Evolutionary conservation across 2,888 invertebrate species (phyloP).

Genomic region (Nemoura dubitans): DNA sequence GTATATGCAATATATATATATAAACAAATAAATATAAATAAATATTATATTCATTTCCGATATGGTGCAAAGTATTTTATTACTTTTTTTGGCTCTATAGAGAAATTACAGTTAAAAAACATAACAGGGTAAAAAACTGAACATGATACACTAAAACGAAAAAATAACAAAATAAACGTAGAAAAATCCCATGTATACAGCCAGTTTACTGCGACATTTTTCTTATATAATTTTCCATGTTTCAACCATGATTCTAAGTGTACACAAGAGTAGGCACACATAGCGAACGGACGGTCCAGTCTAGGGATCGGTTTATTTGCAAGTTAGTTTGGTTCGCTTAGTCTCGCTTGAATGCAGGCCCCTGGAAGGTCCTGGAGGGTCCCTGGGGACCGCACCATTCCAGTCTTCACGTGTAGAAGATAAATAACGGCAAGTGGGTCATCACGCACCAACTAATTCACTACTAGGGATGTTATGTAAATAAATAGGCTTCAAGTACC

Average conservation of each 20-base stretch:
- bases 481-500: not conserved
- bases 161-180: too few species aligned
- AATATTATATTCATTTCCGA: too few species aligned
- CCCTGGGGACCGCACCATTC: not conserved
- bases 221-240: not conserved
- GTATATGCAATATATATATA: too few species aligned
- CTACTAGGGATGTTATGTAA: not conserved
- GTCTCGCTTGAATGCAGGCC: not conserved
- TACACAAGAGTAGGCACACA: not conserved
- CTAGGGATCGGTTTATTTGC: not conserved
- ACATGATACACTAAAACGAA: too few species aligned
- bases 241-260: not conserved
- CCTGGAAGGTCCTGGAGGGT: not conserved
- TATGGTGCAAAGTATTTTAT: too few species aligned
- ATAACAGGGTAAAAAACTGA: too few species aligned
- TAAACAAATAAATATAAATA: too few species aligned
- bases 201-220: not conserved
- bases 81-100: too few species aligned
- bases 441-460: constrained; percentile 7
- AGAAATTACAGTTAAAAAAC: too few species aligned
- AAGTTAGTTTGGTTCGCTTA: not conserved
- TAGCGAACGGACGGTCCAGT: not conserved
- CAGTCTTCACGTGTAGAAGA: not conserved
- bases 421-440: constrained; percentile 1
- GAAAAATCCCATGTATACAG: too few species aligned